Evolutionary conservation across 2,888 invertebrate genomes (phyloP).

Genomic region (Diadegma fenestrale): DNA sequence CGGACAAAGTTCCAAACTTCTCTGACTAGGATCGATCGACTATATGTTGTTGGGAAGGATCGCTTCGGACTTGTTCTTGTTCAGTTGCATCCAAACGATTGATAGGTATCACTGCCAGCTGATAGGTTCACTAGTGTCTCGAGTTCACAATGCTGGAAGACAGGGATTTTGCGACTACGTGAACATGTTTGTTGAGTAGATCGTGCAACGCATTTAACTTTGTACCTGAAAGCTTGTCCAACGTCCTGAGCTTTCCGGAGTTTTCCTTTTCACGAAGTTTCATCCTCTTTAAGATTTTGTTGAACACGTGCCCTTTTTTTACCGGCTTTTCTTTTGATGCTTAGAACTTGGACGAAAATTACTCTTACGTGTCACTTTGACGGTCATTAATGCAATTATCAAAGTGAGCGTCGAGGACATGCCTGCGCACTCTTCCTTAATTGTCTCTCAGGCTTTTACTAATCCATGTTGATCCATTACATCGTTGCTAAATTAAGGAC

Average conservation of each 20-base stretch:
- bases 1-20: not conserved
- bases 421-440: not conserved
- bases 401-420: not conserved
- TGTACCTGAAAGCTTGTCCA: constrained; percentile 8
- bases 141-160: not conserved
- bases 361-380: not conserved
- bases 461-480: not conserved
- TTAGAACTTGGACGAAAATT: not conserved
- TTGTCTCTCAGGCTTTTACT: not conserved
- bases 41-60: not conserved
- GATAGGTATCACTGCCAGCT: constrained; percentile 13
- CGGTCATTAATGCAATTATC: constrained; percentile 9
- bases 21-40: not conserved
- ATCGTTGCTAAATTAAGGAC: constrained; percentile 10
- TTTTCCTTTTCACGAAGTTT: constrained; percentile 11
- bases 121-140: not conserved
- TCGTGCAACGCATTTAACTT: constrained; percentile 18
- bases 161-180: constrained; percentile 28
- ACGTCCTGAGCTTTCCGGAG: not conserved
- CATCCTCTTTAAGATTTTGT: not conserved
- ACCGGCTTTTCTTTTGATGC: not conserved
- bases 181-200: constrained; percentile 24
- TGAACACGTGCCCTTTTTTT: not conserved
- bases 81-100: not conserved
- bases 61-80: not conserved